Evolutionary conservation across 2,797 vertebrate genomes (phyloP), one percentile per base, ranked within the genome.

Genomic region (Gymnoscopelus microlampas): DNA sequence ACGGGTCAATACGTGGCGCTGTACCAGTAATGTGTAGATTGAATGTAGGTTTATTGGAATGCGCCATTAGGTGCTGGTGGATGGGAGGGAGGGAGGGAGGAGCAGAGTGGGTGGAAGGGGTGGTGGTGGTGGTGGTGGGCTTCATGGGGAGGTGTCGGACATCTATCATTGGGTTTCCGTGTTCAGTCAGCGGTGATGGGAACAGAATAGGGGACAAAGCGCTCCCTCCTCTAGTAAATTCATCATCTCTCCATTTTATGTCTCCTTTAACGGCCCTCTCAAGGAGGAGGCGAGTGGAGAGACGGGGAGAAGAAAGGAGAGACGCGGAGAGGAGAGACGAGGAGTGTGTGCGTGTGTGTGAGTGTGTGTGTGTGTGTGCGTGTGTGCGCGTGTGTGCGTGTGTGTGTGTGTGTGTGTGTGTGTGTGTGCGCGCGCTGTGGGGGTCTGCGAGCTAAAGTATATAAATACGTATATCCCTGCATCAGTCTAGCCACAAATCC

Each of bases 21-120:
- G 70, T 82, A 79, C 79, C 80, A 76, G 71, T 85, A 83, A 85
- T 85, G 87, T 87, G 83, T 70, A 80, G 79, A 87, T 83, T 87
- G 84, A 86, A 84, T 76, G 82, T 83, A 80, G 83, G 84, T 92
- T 93, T 90, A 92, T 91, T 88, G 88, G 88, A 91, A 91, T 83
- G 84, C 82, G 68, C 86, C 89, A 91, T 92, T 92, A 90, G 86
- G 87, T 65, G 67, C 74, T 79, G 67, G 63, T 29, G 35, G 55
- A 56, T 71, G 67, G 10, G 65, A 55, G 59, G 64, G 70, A 5
- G 32, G 26, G 32, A 6, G 32, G 32, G 26, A 29, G 26, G 26
- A 29, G 26, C 26, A 29, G 26, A 2, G 26, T 6, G 32, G 77
- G 70, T 54, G 63, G 72, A 70, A 35, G 56, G 58, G 72, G 74